A percentile compares a stretch with the other conserved stretches of the same genome.
These are phyloP conservation scores for Acronicta leporina DNA, from an alignment of 2,888 invertebrate species.

Conservation along the genomic window DNA sequence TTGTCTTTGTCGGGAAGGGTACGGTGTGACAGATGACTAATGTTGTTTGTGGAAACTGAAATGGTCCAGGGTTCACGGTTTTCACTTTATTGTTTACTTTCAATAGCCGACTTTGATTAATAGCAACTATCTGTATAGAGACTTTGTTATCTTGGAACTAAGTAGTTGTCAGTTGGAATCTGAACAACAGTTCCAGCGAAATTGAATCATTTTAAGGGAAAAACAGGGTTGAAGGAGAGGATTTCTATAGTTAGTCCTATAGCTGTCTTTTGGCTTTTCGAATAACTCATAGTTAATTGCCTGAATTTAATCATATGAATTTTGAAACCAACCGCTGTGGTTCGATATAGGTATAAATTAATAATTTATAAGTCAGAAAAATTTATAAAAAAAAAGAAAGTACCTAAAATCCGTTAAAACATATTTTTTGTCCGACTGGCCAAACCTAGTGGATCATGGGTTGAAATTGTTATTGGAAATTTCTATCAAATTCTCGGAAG, in stretches of 20 bases:
- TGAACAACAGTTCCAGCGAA: conserved; percentile 14
- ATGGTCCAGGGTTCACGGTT: conserved; percentile 64
- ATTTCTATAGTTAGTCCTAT: background rate
- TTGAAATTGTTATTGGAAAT: no score
- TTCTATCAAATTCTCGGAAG: no score
- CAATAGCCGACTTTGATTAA: conserved; percentile 75
- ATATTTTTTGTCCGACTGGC: no score
- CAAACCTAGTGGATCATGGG: no score
- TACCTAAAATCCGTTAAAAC: no score
- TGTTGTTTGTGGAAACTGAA: conserved; percentile 73
- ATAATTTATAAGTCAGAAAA: no score
- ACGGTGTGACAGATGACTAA: conserved; percentile 77
- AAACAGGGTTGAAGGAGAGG: conserved; percentile 3
- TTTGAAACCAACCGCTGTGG: no score
- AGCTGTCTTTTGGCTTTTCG: background rate
- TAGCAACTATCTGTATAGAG: conserved; percentile 64
- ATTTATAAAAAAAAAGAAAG: no score
- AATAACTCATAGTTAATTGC: background rate
- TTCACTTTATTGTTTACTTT: conserved; percentile 74
- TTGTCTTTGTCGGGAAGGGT: conserved; percentile 72
- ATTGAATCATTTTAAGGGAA: conserved; percentile 22
- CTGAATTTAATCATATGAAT: no score
- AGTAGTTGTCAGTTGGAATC: conserved; percentile 44
- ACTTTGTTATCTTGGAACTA: conserved; percentile 54
- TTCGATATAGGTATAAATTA: no score